Base-by-base conservation (phyloP, 1,140 invertebrate species). In the Polypedilum pembai region DNA sequence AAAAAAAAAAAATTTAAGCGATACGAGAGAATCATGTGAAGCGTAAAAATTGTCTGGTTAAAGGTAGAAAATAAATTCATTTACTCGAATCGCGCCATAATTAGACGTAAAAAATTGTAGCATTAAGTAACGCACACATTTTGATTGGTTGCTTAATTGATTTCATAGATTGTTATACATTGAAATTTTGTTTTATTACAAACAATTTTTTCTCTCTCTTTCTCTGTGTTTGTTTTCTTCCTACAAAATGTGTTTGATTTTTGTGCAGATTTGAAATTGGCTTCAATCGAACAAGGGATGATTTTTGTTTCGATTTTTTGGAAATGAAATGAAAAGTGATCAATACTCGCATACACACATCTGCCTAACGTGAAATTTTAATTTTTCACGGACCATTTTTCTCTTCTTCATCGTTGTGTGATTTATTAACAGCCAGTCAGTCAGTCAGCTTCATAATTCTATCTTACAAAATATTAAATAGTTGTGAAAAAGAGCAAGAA, bases 111-210 rank as follows among this genome's bases (percentile, higher is more conserved):
- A 69, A 18, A 69, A 69, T 69, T 21, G 65, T 56, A 69, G 15
- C 65, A 69, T 69, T 69, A 18, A 69, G 65, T 69, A 69, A 69
- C 65, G 65, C 65, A 69, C 65, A 69, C 20, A 69, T 20, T 21
- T 69, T 69, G 65, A 69, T 69, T 69, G 65, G 65, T 69, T 69
- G 20, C 65, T 69, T 69, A 69, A 69, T 69, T 69, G 65, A 69
- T 69, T 69, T 69, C 20, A 69, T 69, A 69, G 65, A 69, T 69
- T 18, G 17, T 69, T 69, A 69, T 69, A 69, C 65, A 69, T 69
- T 69, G 65, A 69, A 18, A 20, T 69, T 21, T 20, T 20, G 65
- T 69, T 18, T n/a, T 45, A 45, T 56, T 33, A 33, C 24, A 33
- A 33, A 33, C 24, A n/a, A n/a, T n/a, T n/a, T 33, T 33, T 33